Evolutionary conservation across 53 echinoderm and acorn worm species (phyloP).

Genomic region (Echinarachnius parma): DNA sequence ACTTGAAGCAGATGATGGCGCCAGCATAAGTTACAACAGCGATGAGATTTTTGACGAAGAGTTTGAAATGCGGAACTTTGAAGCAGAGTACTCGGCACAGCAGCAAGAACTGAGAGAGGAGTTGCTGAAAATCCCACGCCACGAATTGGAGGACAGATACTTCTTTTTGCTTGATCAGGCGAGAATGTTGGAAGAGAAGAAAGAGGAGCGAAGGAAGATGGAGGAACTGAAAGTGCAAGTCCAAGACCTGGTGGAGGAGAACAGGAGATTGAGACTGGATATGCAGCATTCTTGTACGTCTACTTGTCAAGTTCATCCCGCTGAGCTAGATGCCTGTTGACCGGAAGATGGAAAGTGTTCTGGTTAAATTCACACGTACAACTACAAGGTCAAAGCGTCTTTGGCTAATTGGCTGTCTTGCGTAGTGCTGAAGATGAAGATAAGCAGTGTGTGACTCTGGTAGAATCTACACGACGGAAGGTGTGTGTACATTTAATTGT

Average conservation of each 20-base stretch:
- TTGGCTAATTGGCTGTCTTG: no score
- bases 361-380: no score
- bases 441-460: no score
- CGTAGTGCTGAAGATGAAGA: no score
- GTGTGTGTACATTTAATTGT: no score
- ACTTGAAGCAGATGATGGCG: neutral
- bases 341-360: no score
- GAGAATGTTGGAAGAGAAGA: constrained; percentile 11
- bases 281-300: no score
- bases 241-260: constrained; percentile 8
- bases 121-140: constrained; percentile 3
- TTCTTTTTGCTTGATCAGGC: constrained; percentile 8
- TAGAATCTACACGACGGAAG: no score
- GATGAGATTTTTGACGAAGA: constrained; percentile 15
- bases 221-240: constrained; percentile 2
- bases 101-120: constrained; percentile 4
- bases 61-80: constrained; percentile 21
- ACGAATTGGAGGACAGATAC: constrained; percentile 13
- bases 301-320: no score
- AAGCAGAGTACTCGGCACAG: constrained; percentile 35
- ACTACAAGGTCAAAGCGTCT: no score
- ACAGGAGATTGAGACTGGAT: neutral
- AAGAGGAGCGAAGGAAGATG: neutral
- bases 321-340: no score
- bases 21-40: neutral